Evolutionary conservation across 2,888 invertebrate genomes (phyloP).

Genomic region (Allygus modestus): DNA sequence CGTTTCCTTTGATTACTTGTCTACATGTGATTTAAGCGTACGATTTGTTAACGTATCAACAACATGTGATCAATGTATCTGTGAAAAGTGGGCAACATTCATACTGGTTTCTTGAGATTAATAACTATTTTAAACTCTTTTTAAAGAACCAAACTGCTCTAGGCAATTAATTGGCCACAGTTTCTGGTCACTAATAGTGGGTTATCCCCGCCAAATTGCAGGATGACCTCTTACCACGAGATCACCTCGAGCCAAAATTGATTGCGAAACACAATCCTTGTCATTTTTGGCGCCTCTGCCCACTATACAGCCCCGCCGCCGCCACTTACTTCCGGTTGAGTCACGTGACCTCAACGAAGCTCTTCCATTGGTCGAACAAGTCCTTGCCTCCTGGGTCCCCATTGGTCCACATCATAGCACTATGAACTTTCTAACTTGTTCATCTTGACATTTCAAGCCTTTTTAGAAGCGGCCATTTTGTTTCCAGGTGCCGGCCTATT

Average conservation of each 20-base stretch:
- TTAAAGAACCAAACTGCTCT: no score
- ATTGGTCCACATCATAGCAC: constrained; percentile 28
- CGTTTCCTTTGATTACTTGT: no score
- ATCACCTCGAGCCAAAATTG: constrained; percentile 16
- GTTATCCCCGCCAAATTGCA: constrained; percentile 8
- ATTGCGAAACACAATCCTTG: constrained; percentile 3
- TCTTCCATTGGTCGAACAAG: constrained; percentile 37
- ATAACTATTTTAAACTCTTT: no score
- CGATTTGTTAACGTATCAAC: no score
- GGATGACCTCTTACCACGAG: neutral
- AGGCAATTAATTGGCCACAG: no score
- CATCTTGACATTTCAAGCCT: constrained; percentile 21
- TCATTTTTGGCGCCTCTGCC: constrained; percentile 25
- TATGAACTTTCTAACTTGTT: constrained; percentile 41
- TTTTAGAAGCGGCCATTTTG: constrained; percentile 18
- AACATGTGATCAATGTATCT: no score
- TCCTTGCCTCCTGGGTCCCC: constrained; percentile 35
- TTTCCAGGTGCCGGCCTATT: neutral
- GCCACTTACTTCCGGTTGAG: constrained; percentile 43
- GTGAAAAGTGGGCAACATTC: no score
- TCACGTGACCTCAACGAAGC: constrained; percentile 5
- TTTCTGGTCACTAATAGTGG: neutral
- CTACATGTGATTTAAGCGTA: no score
- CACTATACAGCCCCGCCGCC: neutral
- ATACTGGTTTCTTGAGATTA: no score